A percentile compares a stretch with the other conserved stretches of the same genome.
Conservation (phyloP, 2,888 invertebrate species). For the Epinotia brunnichana region DNA sequence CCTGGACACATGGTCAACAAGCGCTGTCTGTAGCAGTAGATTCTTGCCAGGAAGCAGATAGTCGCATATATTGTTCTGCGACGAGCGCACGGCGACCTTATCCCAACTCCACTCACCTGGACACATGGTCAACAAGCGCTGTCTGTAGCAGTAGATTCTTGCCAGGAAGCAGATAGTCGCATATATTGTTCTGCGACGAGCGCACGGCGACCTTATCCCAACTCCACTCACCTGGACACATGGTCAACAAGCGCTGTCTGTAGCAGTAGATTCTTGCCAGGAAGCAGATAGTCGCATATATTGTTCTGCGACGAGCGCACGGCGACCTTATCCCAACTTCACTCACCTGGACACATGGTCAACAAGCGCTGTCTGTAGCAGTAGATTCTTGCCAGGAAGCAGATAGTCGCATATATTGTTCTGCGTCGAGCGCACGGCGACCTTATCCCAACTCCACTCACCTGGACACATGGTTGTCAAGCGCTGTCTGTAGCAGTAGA, state of each 20-base stretch:
- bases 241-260: constrained; percentile 99
- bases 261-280: constrained; percentile 97
- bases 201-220: constrained; percentile 99
- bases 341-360: constrained; percentile 96
- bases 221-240: constrained; percentile 89
- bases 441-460: too few species aligned
- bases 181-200: constrained; percentile 99
- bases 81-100: constrained; percentile 99
- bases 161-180: constrained; percentile 97
- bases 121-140: constrained; percentile 97
- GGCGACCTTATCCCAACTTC: constrained; percentile 96
- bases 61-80: constrained; percentile 99
- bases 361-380: constrained; percentile 97
- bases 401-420: constrained; percentile 99
- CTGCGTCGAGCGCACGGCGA: constrained; percentile 98
- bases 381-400: constrained; percentile 96
- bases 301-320: constrained; percentile 99
- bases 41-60: constrained; percentile 98
- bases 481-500: too few species aligned
- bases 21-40: constrained; percentile 96
- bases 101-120: constrained; percentile 90
- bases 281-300: constrained; percentile 98
- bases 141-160: constrained; percentile 98
- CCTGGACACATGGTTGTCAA: too few species aligned
- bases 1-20: constrained; percentile 99